A percentile compares a stretch with the other conserved stretches of the same genome.
Conservation (phyloP, 23 tunicate species). For the Trididemnum nubilum region DNA sequence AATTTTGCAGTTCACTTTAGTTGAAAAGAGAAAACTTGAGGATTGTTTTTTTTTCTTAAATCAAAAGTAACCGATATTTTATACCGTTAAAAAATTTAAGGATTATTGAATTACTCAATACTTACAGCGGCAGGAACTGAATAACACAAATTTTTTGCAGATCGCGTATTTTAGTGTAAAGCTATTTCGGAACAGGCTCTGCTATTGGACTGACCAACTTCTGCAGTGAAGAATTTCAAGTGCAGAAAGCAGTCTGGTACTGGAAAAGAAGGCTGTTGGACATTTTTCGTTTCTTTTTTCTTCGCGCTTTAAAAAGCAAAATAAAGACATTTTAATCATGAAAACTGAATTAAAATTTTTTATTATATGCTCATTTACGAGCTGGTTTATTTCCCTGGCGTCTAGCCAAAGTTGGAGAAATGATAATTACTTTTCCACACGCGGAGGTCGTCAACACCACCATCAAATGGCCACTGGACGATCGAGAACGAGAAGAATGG, state of each 20-base stretch:
- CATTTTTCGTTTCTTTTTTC: neutral
- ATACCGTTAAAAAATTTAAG: no score
- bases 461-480: neutral
- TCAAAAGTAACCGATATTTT: no score
- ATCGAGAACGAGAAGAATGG: conserved; percentile 16
- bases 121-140: neutral
- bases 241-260: conserved; percentile 5
- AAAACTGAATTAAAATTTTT: neutral
- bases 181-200: neutral
- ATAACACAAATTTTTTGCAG: neutral
- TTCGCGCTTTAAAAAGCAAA: neutral
- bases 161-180: neutral
- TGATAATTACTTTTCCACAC: neutral
- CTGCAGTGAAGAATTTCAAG: conserved; percentile 35
- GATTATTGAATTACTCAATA: no score
- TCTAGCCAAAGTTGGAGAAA: neutral
- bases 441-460: neutral
- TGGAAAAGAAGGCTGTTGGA: neutral
- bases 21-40: no score
- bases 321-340: neutral
- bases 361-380: neutral
- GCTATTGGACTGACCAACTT: neutral
- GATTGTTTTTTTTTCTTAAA: no score
- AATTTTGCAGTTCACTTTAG: no score
- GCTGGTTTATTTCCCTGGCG: neutral